Evolutionary conservation across 2,797 vertebrate genomes (phyloP).

Genomic region (Premnoplex brunnescens): DNA sequence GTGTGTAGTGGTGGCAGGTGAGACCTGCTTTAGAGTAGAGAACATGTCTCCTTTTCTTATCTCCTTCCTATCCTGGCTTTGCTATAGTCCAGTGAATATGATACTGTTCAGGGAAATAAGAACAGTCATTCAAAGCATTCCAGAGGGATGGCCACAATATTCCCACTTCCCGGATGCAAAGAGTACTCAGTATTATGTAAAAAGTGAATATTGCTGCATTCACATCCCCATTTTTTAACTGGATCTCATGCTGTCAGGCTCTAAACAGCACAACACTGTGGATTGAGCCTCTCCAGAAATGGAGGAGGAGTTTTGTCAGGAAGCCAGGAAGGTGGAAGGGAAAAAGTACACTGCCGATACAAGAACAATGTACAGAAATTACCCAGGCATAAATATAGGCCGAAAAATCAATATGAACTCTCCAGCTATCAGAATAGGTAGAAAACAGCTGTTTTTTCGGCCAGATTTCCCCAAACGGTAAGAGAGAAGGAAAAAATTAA

Average conservation of each 20-base stretch:
- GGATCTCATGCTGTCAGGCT: background rate
- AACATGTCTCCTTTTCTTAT: background rate
- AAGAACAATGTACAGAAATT: background rate
- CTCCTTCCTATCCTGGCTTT: background rate
- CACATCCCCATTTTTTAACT: background rate
- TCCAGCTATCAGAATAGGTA: background rate
- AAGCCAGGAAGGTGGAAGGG: background rate
- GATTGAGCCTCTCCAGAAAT: background rate
- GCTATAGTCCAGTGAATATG: background rate
- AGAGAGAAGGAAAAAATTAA: background rate
- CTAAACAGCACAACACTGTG: background rate
- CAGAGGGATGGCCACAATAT: background rate
- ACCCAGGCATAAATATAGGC: background rate
- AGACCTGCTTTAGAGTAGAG: background rate
- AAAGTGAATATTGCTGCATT: background rate
- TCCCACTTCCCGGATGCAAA: background rate
- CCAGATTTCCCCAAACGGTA: background rate
- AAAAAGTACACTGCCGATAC: background rate
- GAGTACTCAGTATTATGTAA: background rate
- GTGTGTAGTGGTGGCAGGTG: background rate
- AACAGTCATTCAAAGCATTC: background rate
- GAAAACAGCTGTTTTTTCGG: background rate
- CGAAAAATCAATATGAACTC: background rate
- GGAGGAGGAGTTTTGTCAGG: background rate
- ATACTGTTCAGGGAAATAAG: background rate